A percentile compares a stretch with the other conserved stretches of the same genome.
Conservation (phyloP, 2,113 vertebrate species). For the Lycaon pictus region DNA sequence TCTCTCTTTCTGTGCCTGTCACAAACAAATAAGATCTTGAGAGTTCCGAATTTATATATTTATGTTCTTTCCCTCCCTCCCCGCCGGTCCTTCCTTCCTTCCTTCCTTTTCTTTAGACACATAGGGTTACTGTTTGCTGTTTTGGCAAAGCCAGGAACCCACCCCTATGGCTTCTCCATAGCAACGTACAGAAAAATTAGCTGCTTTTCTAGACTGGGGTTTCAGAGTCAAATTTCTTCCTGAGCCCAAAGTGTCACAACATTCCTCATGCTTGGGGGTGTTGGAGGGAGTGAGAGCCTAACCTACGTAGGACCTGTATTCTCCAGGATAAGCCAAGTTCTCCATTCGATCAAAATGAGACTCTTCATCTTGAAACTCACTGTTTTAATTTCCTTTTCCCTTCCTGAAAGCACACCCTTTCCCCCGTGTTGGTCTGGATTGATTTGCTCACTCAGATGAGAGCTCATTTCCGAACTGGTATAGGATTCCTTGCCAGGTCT, state of each 20-base stretch:
- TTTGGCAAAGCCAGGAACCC: background rate
- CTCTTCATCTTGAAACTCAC: background rate
- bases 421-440: accelerated
- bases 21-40: background rate
- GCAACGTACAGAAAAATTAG: background rate
- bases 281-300: too few species aligned
- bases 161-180: background rate
- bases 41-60: background rate
- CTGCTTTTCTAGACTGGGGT: background rate
- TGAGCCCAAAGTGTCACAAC: background rate
- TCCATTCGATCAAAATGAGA: background rate
- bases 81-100: background rate
- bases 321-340: background rate
- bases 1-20: too few species aligned
- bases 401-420: background rate
- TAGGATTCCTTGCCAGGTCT: background rate
- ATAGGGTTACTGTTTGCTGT: background rate
- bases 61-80: background rate
- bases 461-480: background rate
- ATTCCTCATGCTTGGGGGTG: too few species aligned
- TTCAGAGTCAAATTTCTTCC: background rate
- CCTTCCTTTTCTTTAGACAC: background rate
- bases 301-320: background rate
- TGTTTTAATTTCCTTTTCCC: background rate
- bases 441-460: background rate